A percentile compares a stretch with the other conserved stretches of the same genome.
Evolutionary conservation across 2,113 vertebrate species (phyloP).

Genomic region (Verasper variegatus): DNA sequence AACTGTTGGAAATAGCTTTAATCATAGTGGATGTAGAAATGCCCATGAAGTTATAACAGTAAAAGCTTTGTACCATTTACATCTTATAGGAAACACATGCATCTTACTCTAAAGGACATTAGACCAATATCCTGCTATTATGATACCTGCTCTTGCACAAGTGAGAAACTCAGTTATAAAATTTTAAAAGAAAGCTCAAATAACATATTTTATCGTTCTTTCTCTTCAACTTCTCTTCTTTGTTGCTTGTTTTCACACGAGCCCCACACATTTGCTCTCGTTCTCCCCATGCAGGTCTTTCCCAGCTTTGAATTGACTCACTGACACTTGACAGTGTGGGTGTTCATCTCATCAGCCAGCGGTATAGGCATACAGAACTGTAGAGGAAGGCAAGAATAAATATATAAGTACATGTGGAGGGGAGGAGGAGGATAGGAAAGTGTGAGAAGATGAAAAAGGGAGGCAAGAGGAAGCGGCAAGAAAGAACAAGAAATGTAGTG

Average conservation of each 20-base stretch:
- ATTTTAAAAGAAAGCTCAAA: no score
- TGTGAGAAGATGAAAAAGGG: neutral
- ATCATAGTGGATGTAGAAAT: neutral
- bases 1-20: neutral
- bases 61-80: neutral
- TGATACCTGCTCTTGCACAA: neutral
- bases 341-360: neutral
- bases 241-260: neutral
- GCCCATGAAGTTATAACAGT: neutral
- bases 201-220: neutral
- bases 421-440: neutral
- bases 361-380: neutral
- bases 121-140: neutral
- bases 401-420: neutral
- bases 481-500: neutral
- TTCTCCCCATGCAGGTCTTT: neutral
- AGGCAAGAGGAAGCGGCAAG: neutral
- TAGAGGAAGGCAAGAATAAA: neutral
- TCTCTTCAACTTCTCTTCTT: neutral
- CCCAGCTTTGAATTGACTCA: neutral
- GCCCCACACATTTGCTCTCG: neutral
- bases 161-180: neutral
- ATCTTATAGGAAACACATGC: no score
- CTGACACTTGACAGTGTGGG: neutral
- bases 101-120: neutral